phyloP scores from a whole-genome alignment of 1,140 invertebrate species.

The Ctenoplectra terminalis region DNA sequence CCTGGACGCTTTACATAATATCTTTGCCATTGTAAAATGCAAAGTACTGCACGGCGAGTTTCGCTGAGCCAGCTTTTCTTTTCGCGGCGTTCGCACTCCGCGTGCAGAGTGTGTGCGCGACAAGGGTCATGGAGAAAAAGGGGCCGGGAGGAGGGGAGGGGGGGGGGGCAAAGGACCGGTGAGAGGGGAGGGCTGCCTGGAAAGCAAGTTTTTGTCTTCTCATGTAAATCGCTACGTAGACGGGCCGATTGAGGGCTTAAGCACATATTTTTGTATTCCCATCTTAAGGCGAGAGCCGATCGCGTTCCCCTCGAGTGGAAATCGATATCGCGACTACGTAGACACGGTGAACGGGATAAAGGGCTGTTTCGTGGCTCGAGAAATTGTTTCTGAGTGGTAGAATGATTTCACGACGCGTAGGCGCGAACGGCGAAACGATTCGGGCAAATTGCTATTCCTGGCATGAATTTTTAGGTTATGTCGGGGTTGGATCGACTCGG shows the following conservation, averaged over 20 bases:
- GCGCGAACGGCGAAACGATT: neutral
- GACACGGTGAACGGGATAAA: neutral
- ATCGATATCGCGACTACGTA: conserved; percentile 27
- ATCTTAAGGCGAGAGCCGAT: conserved; percentile 30
- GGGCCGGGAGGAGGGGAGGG: neutral
- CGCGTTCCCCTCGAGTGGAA: conserved; percentile 28
- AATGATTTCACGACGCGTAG: neutral
- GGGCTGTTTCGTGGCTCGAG: neutral
- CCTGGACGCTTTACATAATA: conserved; percentile 80
- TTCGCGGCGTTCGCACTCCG: conserved; percentile 58
- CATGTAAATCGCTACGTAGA: conserved; percentile 73
- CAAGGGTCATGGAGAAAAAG: conserved; percentile 3
- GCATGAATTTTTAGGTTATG: neutral
- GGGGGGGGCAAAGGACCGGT: neutral
- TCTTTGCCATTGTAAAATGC: conserved; percentile 80
- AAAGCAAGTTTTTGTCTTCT: conserved; percentile 74
- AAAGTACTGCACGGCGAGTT: conserved; percentile 73
- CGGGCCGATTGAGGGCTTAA: conserved; percentile 68
- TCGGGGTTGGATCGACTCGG: neutral
- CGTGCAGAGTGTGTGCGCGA: conserved; percentile 21
- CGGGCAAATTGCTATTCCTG: neutral
- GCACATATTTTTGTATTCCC: conserved; percentile 70
- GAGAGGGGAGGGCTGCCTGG: conserved; percentile 44
- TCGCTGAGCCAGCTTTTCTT: conserved; percentile 75
- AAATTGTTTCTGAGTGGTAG: neutral